Evolutionary conservation across 1,140 invertebrate species (phyloP), one percentile per base, ranked within the genome.

Genomic region (Anadara kagoshimensis): DNA sequence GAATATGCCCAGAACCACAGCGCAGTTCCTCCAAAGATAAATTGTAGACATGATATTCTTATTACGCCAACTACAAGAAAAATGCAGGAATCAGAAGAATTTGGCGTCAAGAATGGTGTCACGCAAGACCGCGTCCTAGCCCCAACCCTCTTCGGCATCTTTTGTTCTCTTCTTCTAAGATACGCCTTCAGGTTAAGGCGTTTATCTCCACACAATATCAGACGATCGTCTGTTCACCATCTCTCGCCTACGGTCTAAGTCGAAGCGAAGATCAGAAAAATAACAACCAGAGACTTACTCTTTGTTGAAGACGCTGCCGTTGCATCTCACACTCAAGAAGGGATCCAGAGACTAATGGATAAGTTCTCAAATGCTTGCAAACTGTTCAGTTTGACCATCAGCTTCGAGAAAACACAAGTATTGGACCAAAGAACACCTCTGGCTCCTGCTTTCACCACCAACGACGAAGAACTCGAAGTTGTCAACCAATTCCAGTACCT

Each of bases 401-500:
- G 69, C 56, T 44, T 57, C 56, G 79, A 79, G 70, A 81, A 76
- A 64, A 78, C 49, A 10, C 24, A 69, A 24, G 56, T 76, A 43
- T 47, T 78, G 76, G 49, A 56, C 36, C 76, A 81, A 49, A 57
- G 45, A 20, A 71, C 61, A 10, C 41, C 41, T 29, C n/a, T 12
- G 12, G 51, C 78, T 7, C 77, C 73, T 29, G 24, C 16, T 26
- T 70, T 81, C 36, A 76, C 66, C 22, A 65, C 73, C 16, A 62
- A 71, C n/a, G 57, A 54, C 43, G 26, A 73, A 24, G 20, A 61
- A 26, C 69, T 81, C 16, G 77, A 74, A 16, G 63, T 72, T 0
- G 77, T 79, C 0, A 26, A 81, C 24, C 49, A 79, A 18, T 81
- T 79, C 63, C 65, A 53, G 16, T 80, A 73, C 56, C 59, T 77